phyloP scores from a whole-genome alignment of 2,797 vertebrate genomes.

The Aselliscus stoliczkanus region DNA sequence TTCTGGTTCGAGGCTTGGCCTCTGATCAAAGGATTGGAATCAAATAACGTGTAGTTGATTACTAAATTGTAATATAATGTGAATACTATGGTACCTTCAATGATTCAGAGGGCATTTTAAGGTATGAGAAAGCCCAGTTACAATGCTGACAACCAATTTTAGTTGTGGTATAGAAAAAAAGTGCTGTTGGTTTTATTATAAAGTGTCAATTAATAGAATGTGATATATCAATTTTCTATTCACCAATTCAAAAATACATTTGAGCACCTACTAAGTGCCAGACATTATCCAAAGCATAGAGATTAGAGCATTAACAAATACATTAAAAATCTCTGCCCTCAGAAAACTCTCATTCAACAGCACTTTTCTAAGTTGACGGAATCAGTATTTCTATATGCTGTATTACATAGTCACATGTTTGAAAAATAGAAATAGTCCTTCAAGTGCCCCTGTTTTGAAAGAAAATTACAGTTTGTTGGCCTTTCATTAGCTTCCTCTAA shows the following conservation, averaged over 20 bases:
- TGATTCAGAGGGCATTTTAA: neutral
- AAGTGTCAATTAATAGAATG: neutral
- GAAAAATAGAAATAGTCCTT: slow-evolving; percentile 2
- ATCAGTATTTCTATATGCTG: neutral
- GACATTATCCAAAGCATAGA: neutral
- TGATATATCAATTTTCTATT: neutral
- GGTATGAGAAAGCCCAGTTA: neutral
- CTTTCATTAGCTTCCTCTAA: slow-evolving; percentile 56
- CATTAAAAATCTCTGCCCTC: neutral
- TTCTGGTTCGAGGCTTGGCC: neutral
- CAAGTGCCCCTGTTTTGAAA: slow-evolving; percentile 22
- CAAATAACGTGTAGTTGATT: neutral
- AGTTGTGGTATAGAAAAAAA: neutral
- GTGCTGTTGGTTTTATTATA: neutral
- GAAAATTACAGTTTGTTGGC: slow-evolving; percentile 54
- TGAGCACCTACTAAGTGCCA: neutral
- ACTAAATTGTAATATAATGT: neutral
- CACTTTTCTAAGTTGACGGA: neutral
- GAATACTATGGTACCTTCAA: neutral
- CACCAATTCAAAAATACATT: neutral
- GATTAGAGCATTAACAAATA: neutral
- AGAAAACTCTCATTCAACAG: neutral
- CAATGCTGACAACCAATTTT: neutral
- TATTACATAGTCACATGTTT: neutral
- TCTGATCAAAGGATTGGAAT: neutral